Conservation (phyloP, 2,113 vertebrate genomes). For the Bombycilla garrulus region DNA sequence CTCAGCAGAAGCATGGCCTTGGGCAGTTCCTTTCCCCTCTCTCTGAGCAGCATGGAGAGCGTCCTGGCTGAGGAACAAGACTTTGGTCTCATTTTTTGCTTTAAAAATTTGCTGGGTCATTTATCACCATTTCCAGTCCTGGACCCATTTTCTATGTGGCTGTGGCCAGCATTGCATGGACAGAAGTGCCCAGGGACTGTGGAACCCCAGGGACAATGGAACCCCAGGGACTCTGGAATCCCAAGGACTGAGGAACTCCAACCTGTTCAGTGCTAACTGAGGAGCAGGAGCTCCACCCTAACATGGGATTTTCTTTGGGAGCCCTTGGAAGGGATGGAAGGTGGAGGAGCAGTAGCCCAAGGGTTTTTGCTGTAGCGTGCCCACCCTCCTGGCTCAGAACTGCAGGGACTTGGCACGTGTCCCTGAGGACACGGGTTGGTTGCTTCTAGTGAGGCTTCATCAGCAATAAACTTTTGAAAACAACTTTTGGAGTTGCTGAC, state of each 20-base stretch:
- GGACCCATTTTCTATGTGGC: neutral
- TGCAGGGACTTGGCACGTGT: neutral
- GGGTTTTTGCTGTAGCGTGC: neutral
- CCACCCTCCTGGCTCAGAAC: neutral
- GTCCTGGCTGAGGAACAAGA: neutral
- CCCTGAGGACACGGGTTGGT: neutral
- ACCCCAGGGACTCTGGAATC: neutral
- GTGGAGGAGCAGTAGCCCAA: neutral
- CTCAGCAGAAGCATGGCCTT: neutral
- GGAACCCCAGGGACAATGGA: neutral
- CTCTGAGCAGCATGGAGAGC: neutral
- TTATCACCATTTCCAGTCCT: neutral
- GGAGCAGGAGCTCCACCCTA: no score
- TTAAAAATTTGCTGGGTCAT: neutral
- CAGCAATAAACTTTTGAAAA: neutral
- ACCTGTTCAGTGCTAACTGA: neutral
- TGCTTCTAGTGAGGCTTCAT: neutral
- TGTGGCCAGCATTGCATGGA: neutral
- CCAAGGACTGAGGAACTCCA: neutral
- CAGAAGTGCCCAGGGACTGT: neutral
- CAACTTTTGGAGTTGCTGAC: neutral
- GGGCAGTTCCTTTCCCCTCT: neutral
- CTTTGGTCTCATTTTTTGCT: neutral
- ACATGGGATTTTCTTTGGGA: neutral
- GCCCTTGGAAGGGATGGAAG: neutral